phyloP scores from a whole-genome alignment of 1,140 invertebrate genomes.

The Solen grandis region DNA sequence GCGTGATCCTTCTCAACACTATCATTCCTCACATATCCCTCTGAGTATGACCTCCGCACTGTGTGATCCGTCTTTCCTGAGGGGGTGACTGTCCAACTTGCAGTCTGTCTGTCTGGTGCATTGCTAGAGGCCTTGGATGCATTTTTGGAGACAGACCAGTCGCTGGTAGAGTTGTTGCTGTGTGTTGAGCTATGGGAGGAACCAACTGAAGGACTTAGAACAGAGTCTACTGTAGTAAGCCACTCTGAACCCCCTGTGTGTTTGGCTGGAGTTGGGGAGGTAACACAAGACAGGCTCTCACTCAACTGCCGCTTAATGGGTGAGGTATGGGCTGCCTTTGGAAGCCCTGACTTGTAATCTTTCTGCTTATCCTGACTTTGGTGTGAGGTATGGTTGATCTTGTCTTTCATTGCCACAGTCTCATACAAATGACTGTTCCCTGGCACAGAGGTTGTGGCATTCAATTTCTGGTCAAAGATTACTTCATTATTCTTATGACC shows the following conservation, averaged over 20 bases:
- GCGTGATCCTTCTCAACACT: constrained; percentile 7
- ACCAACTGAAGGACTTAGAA: constrained; percentile 72
- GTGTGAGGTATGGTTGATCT: constrained; percentile 22
- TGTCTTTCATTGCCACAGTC: constrained; percentile 48
- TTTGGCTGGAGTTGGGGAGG: constrained; percentile 56
- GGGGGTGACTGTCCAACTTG: constrained; percentile 51
- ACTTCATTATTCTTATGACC: constrained; percentile 46
- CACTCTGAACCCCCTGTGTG: constrained; percentile 74
- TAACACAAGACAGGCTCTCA: constrained; percentile 55
- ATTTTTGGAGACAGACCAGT: constrained; percentile 76
- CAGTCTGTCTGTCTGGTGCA: constrained; percentile 46
- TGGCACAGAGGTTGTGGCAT: constrained; percentile 71
- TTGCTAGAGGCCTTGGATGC: neutral
- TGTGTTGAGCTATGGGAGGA: constrained; percentile 69
- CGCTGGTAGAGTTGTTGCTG: constrained; percentile 79
- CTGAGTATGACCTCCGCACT: neutral
- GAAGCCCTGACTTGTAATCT: constrained; percentile 34
- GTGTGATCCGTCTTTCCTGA: constrained; percentile 49
- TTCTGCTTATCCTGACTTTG: constrained; percentile 30
- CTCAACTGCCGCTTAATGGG: constrained; percentile 42
- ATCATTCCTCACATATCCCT: neutral
- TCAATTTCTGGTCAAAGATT: constrained; percentile 69
- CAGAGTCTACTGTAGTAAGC: constrained; percentile 73
- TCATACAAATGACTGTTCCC: constrained; percentile 66
- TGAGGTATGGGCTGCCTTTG: constrained; percentile 17